These are phyloP conservation scores for Cantharis lateralis DNA, from an alignment of 2,888 invertebrate species.

Conservation along the genomic window DNA sequence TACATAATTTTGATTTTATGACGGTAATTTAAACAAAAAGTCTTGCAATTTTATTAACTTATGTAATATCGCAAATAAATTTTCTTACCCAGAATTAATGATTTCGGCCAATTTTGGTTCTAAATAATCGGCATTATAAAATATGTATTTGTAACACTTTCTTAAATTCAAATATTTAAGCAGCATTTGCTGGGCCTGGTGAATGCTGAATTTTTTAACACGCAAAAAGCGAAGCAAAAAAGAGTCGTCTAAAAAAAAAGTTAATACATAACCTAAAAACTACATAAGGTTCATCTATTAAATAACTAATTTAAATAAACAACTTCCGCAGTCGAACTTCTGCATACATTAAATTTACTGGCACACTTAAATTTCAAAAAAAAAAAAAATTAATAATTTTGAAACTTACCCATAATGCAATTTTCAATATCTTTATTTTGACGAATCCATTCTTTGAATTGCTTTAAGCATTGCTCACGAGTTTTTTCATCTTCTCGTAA, in stretches of 20 bases:
- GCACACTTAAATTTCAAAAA: no score
- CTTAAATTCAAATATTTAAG: conserved; percentile 78
- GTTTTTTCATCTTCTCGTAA: conserved; percentile 71
- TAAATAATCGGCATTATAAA: conserved; percentile 67
- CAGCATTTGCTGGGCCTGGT: conserved; percentile 77
- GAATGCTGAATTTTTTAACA: conserved; percentile 78
- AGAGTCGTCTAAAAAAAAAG: conserved; percentile 64
- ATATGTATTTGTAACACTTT: conserved; percentile 69
- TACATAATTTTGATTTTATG: no score
- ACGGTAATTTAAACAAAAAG: no score
- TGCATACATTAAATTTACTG: background rate
- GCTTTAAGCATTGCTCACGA: conserved; percentile 66
- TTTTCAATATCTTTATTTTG: conserved; percentile 72
- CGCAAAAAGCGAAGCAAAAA: conserved; percentile 78
- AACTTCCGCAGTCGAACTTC: background rate
- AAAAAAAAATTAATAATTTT: no score
- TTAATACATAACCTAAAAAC: background rate
- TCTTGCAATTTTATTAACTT: background rate
- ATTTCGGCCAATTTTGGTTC: conserved; percentile 67
- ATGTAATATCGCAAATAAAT: background rate
- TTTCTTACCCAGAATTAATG: conserved; percentile 66
- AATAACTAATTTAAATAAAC: background rate
- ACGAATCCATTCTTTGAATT: conserved; percentile 71
- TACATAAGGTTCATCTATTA: background rate
- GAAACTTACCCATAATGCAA: conserved; percentile 67